A percentile compares a stretch with the other conserved stretches of the same genome.
These are phyloP conservation scores for Ylistrum balloti DNA, from an alignment of 1,140 invertebrate species.

Conservation along the genomic window DNA sequence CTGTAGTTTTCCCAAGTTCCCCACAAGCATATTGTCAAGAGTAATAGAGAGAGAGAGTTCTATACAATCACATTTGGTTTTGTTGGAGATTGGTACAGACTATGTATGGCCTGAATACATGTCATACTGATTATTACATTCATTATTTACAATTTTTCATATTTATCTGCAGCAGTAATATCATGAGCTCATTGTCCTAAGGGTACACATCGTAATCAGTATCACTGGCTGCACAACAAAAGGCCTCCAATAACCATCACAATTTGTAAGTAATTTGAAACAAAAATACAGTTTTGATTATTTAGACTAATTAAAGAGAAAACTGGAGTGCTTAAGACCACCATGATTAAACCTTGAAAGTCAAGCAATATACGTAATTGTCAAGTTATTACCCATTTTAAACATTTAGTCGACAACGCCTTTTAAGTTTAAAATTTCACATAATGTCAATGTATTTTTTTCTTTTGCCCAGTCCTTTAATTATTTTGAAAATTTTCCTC, in stretches of 20 bases:
- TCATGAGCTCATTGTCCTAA: not conserved
- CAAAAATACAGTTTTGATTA: not conserved
- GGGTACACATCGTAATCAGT: not conserved
- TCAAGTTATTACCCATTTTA: not conserved
- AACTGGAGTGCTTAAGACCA: not conserved
- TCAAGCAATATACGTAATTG: not conserved
- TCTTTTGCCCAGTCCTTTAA: not conserved
- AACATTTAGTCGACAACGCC: not conserved
- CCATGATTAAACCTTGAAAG: not conserved
- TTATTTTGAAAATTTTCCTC: not conserved
- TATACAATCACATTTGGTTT: too few species aligned
- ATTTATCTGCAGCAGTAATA: not conserved
- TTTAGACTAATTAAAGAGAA: not conserved
- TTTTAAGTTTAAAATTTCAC: not conserved
- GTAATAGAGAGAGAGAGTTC: too few species aligned
- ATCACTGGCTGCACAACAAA: not conserved
- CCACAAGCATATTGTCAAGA: too few species aligned
- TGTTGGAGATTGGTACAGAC: too few species aligned
- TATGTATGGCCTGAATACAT: too few species aligned
- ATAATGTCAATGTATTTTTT: not conserved
- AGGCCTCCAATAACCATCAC: not conserved
- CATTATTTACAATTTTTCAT: constrained; percentile 21
- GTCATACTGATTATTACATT: too few species aligned
- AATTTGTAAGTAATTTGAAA: not conserved
- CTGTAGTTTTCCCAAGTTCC: too few species aligned